Evolutionary conservation across 2,797 vertebrate genomes (phyloP).

Genomic region (Acipenser oxyrinchus): DNA sequence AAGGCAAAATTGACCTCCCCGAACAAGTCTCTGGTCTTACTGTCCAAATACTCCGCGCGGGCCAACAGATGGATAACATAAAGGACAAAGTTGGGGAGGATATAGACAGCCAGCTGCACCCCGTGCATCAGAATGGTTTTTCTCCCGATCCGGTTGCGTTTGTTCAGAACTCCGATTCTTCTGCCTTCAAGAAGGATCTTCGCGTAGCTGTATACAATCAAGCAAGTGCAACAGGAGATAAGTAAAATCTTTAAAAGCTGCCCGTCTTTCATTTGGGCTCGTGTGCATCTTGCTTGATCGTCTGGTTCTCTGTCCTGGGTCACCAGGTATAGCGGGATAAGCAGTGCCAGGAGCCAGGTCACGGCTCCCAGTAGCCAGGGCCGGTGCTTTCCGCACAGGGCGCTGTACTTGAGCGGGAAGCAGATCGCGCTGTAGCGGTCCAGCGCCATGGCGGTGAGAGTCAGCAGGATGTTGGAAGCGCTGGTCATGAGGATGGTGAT

Average conservation of each 20-base stretch:
- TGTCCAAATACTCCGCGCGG: rapidly evolving
- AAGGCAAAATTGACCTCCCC: slow-evolving; percentile 53
- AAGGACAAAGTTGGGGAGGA: slow-evolving; percentile 59
- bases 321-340: slow-evolving; percentile 46
- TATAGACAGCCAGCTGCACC: slow-evolving; percentile 55
- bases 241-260: slow-evolving; percentile 46
- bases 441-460: slow-evolving; percentile 63
- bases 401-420: slow-evolving; percentile 52
- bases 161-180: slow-evolving; percentile 53
- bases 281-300: slow-evolving; percentile 25
- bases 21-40: slow-evolving; percentile 38
- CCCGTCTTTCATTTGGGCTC: slow-evolving; percentile 35
- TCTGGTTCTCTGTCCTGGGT: no score
- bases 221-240: slow-evolving; percentile 40
- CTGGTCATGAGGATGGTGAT: slow-evolving; percentile 50
- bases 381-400: slow-evolving; percentile 31
- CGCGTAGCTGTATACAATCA: slow-evolving; percentile 60
- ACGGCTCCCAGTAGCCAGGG: slow-evolving; percentile 52
- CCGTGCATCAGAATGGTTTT: slow-evolving; percentile 59
- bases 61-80: slow-evolving; percentile 36
- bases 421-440: slow-evolving; percentile 61
- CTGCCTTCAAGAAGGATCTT: slow-evolving; percentile 51
- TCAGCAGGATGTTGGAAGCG: slow-evolving; percentile 61
- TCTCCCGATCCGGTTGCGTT: slow-evolving; percentile 50
- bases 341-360: slow-evolving; percentile 49